phyloP scores from a whole-genome alignment of 64 coral and sea anemone species.

The Stichodactyla mertensii region DNA sequence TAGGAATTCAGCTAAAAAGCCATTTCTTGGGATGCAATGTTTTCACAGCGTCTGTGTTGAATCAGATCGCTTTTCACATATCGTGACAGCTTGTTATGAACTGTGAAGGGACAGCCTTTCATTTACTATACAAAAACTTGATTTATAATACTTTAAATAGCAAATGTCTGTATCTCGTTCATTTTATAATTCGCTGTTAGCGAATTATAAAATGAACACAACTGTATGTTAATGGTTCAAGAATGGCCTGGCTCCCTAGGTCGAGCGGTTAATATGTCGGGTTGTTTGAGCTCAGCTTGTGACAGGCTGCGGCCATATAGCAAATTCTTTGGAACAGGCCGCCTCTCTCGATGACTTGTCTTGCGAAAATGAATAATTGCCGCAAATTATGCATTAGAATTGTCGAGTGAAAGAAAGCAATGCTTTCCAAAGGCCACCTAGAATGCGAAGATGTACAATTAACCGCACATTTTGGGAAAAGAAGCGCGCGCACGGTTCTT shows the following conservation, averaged over 20 bases:
- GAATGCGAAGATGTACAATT: neutral
- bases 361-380: conserved; percentile 8
- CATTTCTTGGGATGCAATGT: neutral
- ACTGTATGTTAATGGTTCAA: neutral
- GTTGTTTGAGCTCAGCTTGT: conserved; percentile 29
- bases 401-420: conserved; percentile 10
- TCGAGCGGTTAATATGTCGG: conserved; percentile 11
- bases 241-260: neutral
- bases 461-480: neutral
- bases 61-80: neutral
- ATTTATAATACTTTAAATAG: conserved; percentile 2
- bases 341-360: conserved; percentile 15
- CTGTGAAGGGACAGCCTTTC: neutral
- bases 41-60: conserved; percentile 19
- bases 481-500: neutral
- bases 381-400: conserved; percentile 21
- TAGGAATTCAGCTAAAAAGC: conserved; percentile 7
- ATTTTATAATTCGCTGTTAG: too few species aligned
- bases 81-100: neutral
- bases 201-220: too few species aligned
- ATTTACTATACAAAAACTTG: neutral
- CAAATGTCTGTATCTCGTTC: neutral
- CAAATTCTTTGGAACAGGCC: conserved; percentile 25
- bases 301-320: conserved; percentile 22
- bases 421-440: neutral